These are phyloP conservation scores for Ladona fulva DNA, from an alignment of 1,140 invertebrate genomes.

Conservation along the genomic window DNA sequence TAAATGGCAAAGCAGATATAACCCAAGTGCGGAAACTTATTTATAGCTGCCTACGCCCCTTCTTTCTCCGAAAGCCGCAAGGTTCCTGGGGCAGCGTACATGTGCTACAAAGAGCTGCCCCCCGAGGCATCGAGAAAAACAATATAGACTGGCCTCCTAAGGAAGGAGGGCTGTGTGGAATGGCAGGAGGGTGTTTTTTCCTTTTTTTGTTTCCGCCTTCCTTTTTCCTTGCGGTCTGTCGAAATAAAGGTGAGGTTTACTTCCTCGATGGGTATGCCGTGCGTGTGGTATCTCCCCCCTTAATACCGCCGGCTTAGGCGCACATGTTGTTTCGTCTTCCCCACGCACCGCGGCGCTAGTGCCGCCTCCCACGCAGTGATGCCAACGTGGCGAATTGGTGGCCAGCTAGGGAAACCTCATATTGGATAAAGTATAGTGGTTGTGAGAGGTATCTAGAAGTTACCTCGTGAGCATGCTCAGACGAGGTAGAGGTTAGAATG, in stretches of 20 bases:
- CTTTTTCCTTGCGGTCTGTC: not conserved
- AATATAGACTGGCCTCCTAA: not conserved
- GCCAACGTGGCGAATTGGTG: too few species aligned
- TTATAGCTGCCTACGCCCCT: not conserved
- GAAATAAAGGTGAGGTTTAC: not conserved
- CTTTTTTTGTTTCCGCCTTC: not conserved
- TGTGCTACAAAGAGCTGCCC: not conserved
- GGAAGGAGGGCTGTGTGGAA: too few species aligned
- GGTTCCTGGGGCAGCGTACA: not conserved
- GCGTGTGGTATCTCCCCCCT: not conserved
- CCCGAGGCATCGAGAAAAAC: not conserved
- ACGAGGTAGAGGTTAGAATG: too few species aligned
- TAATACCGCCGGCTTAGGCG: not conserved
- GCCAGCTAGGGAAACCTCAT: too few species aligned
- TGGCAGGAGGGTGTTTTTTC: not conserved
- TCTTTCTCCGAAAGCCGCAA: not conserved
- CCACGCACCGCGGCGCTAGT: not conserved
- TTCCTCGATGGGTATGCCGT: not conserved
- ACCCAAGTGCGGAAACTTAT: slow-evolving; percentile 8
- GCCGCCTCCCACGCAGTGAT: too few species aligned
- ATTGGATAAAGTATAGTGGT: too few species aligned
- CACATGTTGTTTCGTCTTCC: not conserved
- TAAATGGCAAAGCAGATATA: not conserved
- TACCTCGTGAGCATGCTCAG: too few species aligned
- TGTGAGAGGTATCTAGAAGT: too few species aligned